phyloP scores from a whole-genome alignment of 2,113 vertebrate genomes.

The Arvicanthis niloticus region DNA sequence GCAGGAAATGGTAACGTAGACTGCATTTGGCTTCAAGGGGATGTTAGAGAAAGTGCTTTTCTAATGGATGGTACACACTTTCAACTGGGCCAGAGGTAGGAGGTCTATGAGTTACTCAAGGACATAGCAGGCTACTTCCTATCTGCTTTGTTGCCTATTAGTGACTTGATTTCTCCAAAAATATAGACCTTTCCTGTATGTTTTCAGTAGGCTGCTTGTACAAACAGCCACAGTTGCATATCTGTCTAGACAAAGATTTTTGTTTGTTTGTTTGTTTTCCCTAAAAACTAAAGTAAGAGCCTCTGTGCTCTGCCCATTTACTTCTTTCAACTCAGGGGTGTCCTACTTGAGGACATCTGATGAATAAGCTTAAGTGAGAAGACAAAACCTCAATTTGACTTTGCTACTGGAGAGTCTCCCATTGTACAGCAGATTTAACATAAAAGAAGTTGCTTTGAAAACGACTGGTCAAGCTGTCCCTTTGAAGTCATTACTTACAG shows the following conservation, averaged over 20 bases:
- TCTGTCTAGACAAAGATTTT: not conserved
- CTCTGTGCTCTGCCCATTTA: not conserved
- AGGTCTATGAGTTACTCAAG: not conserved
- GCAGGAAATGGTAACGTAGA: not conserved
- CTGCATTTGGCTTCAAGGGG: not conserved
- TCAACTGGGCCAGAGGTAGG: not conserved
- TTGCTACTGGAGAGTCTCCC: not conserved
- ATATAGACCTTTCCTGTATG: not conserved
- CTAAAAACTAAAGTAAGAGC: not conserved
- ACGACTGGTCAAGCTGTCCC: not conserved
- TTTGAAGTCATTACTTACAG: conserved; percentile 14
- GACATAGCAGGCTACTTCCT: not conserved
- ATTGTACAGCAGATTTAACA: conserved; percentile 8
- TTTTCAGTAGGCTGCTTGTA: not conserved
- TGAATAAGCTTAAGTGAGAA: not conserved
- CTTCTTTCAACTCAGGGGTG: not conserved
- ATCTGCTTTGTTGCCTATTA: not conserved
- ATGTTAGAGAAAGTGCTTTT: not conserved
- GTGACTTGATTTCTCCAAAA: not conserved
- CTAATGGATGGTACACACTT: not conserved
- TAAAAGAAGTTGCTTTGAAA: conserved; percentile 40
- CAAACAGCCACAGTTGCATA: not conserved
- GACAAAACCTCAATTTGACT: conserved; percentile 17
- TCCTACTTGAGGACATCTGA: not conserved
- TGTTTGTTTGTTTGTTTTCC: not conserved